Evolutionary conservation across 1,140 invertebrate genomes (phyloP), one percentile per base, ranked within the genome.

Genomic region (Papilio dardanus): DNA sequence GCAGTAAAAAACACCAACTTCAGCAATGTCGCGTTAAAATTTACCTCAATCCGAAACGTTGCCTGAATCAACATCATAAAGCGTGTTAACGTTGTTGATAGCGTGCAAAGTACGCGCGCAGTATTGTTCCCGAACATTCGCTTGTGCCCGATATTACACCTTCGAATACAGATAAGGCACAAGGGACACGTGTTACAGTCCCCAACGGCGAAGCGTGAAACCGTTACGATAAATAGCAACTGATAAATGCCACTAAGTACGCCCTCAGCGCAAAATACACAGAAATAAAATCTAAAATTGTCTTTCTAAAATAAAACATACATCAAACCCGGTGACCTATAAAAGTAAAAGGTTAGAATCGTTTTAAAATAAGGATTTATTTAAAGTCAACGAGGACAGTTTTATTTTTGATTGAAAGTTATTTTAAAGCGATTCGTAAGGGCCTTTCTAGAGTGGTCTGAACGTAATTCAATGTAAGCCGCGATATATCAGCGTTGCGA

Each of bases 201-300:
- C 78, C 76, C 76, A 73, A 76, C 66, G 73, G 65, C 74, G 58
- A 82, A 77, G 81, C 76, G 78, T 79, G 77, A 81, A 83, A 75
- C 80, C 77, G 78, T 85, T 81, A 81, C 79, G 83, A 85, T 85
- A 81, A 85, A 85, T 79, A 82, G 79, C 77, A 37, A 68, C 74
- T 81, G 83, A 85, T 85, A 83, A 81, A 69, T 68, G 73, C 62
- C 71, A 74, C 65, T 71, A 74, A 75, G 71, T 77, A 37, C 28
- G 37, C 50, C 69, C 35, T 46, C 31, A 68, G 19, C 67, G 42
- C 40, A 74, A 19, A 71, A 24, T 42, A 14, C 46, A 58, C 46
- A 73, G 71, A 73, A 73, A 73, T 73, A 73, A 46, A 73, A 33
- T 73, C 46, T 73, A 73, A 54, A 73, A 73, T 33, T 54, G 30